Evolutionary conservation across 23 tunicate genomes (phyloP), one percentile per base, ranked within the genome.

Genomic region (Styela plicata): DNA sequence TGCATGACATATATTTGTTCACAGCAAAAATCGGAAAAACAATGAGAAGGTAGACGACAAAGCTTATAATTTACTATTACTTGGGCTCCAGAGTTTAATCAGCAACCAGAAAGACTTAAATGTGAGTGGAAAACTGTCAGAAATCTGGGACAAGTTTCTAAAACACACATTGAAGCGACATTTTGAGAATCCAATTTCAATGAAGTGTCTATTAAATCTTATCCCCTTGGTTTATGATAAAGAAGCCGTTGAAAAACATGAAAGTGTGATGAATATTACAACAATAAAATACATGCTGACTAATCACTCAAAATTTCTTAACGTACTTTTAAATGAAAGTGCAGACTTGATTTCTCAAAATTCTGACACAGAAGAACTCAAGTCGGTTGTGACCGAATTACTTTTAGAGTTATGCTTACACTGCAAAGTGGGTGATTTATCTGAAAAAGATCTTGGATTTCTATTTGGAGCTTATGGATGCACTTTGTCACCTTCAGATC

Each of bases 261-360:
- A 18, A 22, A 29, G 16, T 67, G 71, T 25, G 22, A 67, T 18
- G 16, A 29, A 27, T 16, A 27, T 32, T 0, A 76, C 37, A 21
- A 52, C 81, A 25, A 17, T 76, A 16, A 36, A 76, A 53, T 36
- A 36, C 24, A 25, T 76, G 64, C 26, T 76, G 25, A 44, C 53
- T 7, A 52, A 44, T 52, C 81, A 76, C 24, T 76, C 81, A 0
- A 76, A 76, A 44, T 76, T 76, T 44, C 27, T 76, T 24, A 27
- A 67, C 19, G 10, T 1, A 36, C 7, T 76, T 44, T 17, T 76
- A 16, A 0, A 76, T 21, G 52, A 32, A n/a, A 19, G 22, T 16
- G 26, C 78, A 0, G 81, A 44, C 57, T 44, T 13, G 13, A 13
- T 44, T 5, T 13, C 7, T 7, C 7, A 5, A 13, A 44, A 44